Evolutionary conservation across 2,888 invertebrate species (phyloP), one percentile per base, ranked within the genome.

Genomic region (Phyllotreta striolata): DNA sequence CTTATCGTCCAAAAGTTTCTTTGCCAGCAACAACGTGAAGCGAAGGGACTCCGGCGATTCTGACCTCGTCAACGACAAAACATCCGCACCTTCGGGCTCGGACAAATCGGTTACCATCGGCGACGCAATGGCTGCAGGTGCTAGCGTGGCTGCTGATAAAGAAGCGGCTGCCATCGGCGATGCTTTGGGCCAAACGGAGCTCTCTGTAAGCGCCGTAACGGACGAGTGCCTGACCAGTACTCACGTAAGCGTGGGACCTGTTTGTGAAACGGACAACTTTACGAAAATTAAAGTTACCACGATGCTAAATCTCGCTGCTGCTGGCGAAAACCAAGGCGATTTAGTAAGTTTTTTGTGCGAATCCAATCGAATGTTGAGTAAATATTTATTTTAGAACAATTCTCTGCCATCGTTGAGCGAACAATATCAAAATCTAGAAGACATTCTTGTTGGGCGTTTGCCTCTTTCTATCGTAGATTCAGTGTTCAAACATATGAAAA

Each of bases 391-490:
- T 38, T 38, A 52, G 52, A 52, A 52, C 13, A 14, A 38, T 6
- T 10, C 39, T 0, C 13, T 38, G 9, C 38, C 52, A 5, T 52
- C 52, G 1, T 7, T 34, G 1, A 52, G 56, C 12, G 62, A 65
- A 7, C 52, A 57, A 3, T 67, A 57, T 10, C 66, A 67, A 24
- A 70, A 66, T 44, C 10, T 70, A 10, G 70, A 70, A 35, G 68
- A 66, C 10, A 56, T 69, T 3, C 55, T 70, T 3, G 61, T 58
- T 12, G 71, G 71, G 8, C 38, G 64, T 34, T 40, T 70, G 6
- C 69, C 73, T 10, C 37, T 58, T 14, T 65, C 58, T 14, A 65
- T 73, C 6, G 59, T 72, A 8, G 63, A 68, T n/a, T 41, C 66
- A 1, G 59, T 73, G 14, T 66, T 65, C 37, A 52, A 64, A 1